Base-by-base conservation (phyloP, 1,140 invertebrate genomes). In the Contarinia nasturtii region DNA sequence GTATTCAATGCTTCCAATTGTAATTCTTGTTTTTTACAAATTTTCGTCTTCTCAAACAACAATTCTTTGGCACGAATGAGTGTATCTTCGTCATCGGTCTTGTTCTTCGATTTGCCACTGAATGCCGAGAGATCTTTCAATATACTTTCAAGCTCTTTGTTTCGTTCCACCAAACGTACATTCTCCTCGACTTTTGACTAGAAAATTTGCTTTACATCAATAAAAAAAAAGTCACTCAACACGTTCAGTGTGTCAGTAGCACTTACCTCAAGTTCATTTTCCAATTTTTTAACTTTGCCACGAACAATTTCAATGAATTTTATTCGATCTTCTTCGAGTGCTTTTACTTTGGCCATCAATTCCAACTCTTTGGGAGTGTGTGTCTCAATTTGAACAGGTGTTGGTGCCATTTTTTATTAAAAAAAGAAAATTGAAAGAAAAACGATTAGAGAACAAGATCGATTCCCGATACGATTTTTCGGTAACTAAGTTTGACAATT, bases 1-100 rank as follows among this genome's bases (percentile, higher is more conserved):
- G 72, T 73, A 15, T 70, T 75, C 7, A 82, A 57, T 0, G 79
- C 78, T 36, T 72, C 71, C 33, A 82, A 82, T 57, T 82, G 79
- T 49, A 78, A 65, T 58, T 83, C 79, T 57, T 82, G 79, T 58
- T 80, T 81, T 53, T 77, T 77, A 46, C 75, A 74, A 52, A 76
- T 68, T 67, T 79, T 79, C 2, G 74, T 77, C 53, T 77, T 77
- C 51, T 79, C 76, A 53, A 77, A 77, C 17, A 79, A 70, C 57
- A 79, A 69, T 0, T 72, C 71, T 48, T 74, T 72, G 0, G 75
- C 75, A 57, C 74, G 75, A 12, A 71, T 71, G 5, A 77, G 57
- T 33, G 75, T 55, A 33, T 70, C 66, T 44, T 69, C 65, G 20
- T 68, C 67, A 44, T 67, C 60, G 47, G 59, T 55, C 18, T 67